These are phyloP conservation scores for Brenthis ino DNA, from an alignment of 2,888 invertebrate genomes.

Conservation along the genomic window DNA sequence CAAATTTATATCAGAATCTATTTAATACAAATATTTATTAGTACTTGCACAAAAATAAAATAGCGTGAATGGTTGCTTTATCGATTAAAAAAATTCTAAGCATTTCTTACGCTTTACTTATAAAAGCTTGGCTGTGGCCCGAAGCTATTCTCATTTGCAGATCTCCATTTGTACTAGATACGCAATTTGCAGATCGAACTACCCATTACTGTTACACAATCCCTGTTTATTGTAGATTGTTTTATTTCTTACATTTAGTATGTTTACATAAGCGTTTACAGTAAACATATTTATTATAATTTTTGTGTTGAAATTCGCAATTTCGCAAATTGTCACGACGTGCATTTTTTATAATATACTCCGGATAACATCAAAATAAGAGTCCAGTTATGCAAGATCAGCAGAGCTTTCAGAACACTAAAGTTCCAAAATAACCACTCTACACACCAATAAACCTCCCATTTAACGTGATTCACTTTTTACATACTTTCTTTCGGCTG, in stretches of 20 bases:
- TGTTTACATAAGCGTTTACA: not conserved
- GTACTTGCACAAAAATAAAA: no score
- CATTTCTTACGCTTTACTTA: constrained; percentile 44
- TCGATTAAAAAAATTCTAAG: no score
- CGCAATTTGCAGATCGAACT: constrained; percentile 38
- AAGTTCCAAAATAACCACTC: constrained; percentile 69
- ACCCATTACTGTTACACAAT: constrained; percentile 32
- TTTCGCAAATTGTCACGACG: not conserved
- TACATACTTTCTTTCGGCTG: constrained; percentile 60
- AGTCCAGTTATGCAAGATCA: constrained; percentile 59
- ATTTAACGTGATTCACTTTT: constrained; percentile 63
- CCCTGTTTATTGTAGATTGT: constrained; percentile 10
- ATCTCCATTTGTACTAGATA: constrained; percentile 44
- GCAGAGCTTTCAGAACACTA: constrained; percentile 64
- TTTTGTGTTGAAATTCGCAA: not conserved
- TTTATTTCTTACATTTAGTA: constrained; percentile 1
- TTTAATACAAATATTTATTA: no score
- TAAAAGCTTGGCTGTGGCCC: constrained; percentile 53
- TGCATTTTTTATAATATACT: constrained; percentile 26
- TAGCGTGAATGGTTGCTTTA: no score
- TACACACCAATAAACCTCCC: constrained; percentile 61
- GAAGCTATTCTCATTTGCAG: constrained; percentile 55
- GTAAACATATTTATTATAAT: not conserved
- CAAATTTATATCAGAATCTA: not conserved
- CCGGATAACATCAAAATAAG: constrained; percentile 40